Conservation (phyloP, 2,113 vertebrate species). For the Lonchura striata region DNA sequence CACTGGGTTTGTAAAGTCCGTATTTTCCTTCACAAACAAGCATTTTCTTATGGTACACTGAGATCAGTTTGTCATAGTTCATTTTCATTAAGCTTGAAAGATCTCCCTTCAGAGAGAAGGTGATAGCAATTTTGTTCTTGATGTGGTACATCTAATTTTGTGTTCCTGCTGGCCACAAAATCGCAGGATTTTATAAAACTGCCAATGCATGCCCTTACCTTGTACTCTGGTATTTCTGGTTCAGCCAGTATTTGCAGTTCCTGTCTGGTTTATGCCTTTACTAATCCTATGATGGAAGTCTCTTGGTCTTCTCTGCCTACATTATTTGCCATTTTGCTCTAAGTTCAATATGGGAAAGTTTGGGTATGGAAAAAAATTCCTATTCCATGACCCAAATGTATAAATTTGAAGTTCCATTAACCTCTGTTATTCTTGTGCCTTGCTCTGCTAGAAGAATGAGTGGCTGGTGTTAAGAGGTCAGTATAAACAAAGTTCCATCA, state of each 20-base stretch:
- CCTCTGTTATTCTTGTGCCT: neutral
- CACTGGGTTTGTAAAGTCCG: neutral
- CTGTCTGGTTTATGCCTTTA: neutral
- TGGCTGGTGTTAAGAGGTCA: neutral
- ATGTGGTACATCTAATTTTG: neutral
- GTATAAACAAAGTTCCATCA: neutral
- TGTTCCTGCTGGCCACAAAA: neutral
- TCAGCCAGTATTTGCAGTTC: neutral
- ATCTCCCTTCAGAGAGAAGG: neutral
- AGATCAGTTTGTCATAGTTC: conserved; percentile 23
- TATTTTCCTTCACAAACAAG: neutral
- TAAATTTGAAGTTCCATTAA: neutral
- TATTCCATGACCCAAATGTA: neutral
- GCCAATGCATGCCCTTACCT: neutral
- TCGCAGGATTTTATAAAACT: neutral
- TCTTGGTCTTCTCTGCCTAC: neutral
- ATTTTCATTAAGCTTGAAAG: conserved; percentile 10
- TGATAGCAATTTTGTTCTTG: neutral
- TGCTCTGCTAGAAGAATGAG: neutral
- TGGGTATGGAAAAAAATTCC: neutral
- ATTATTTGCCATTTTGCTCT: neutral
- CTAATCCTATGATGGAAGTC: neutral
- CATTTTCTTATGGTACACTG: neutral
- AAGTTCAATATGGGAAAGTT: neutral
- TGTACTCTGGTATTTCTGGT: neutral